Base-by-base conservation (phyloP, 2,797 vertebrate genomes). In the Chelidonichthys spinosus region DNA sequence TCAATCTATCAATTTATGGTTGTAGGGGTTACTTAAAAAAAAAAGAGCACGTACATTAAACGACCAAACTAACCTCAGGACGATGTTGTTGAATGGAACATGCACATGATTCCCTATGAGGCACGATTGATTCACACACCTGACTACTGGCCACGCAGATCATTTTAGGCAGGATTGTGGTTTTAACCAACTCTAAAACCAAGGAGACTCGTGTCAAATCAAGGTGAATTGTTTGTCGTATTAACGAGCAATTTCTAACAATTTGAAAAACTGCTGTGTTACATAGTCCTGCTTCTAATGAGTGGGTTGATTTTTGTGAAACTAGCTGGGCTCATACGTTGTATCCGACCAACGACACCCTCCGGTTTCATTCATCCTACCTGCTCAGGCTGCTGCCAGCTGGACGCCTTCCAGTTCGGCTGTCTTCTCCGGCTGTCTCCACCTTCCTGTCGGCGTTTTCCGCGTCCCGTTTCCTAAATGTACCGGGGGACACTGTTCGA, bases 351-450 rank as follows among this genome's bases (percentile, higher is more conserved):
- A 42, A 6, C 36, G 14, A 46, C 42, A 10, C 62, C 35, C 43
- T 46, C 17, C 65, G 13, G 33, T 10, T 79, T 52, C 68, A 78
- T 83, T 58, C 72, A 74, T 67, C 84, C 42, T 81, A 90, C 91
- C 85, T 88, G 79, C 68, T 78, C 84, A 73, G 53, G 13, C 76
- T 64, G 13, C 76, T 64, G 50, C 46, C 83, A 74, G 75, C 80
- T 71, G 85, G 77, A 67, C 6, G 59, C 9, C 56, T 18, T 74
- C 85, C 80, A 72, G 47, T 36, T 8, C 13, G 63, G 63, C 75
- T 35, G 62, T 69, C 32, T 43, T 39, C 62, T 68, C 54, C 50
- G 44, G 49, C 5, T 36, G 52, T 68, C 68, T 81, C 33, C 33
- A 63, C 64, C 47, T 77, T 36, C n/a, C 44, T 3, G 32, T 17